Evolutionary conservation across 1,140 invertebrate genomes (phyloP), one percentile per base, ranked within the genome.

Genomic region (Nixonia krombeini): DNA sequence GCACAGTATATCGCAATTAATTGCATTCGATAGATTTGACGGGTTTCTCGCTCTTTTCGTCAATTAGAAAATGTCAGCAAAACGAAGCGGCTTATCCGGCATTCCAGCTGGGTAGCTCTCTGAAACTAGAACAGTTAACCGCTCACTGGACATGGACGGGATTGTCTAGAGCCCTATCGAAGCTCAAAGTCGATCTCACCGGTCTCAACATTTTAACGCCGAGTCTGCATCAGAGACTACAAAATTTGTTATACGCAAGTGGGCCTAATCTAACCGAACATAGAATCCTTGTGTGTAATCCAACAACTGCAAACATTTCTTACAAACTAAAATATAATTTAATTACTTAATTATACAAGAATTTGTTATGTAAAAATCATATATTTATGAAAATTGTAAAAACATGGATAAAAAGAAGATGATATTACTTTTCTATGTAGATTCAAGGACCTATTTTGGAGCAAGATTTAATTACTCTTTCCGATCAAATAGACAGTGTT

Each of bases 401-500:
- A n/a, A n/a, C n/a, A n/a, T n/a, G n/a, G n/a, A 21, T 21, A 21
- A 21, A 21, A 3, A 21, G 6, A 21, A 6, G 21, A 21, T 3
- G 6, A 21, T 21, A 21, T 21, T 21, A 13, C 10, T 25, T 31
- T 12, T 37, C n/a, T 2, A 38, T 17, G 1, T 56, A 87, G 86
- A 80, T 88, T 28, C 82, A 85, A 64, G 88, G 88, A n/a, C 87
- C 90, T n/a, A 86, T 93, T 31, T 87, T 91, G 4, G 88, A 87
- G 35, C 91, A 90, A 74, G 92, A 93, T 78, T 77, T 93, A 31
- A 88, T 87, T 31, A 89, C 91, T 1, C 86, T 94, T 42, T 88
- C 91, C 9, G 90, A 93, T 74, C 92, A 94, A 76, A 81, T 93
- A 50, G 89, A 92, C 55, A 90, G 89, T 58, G 88, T 93, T 18